Evolutionary conservation across 2,113 vertebrate genomes (phyloP).

Genomic region (Colinus virginianus): DNA sequence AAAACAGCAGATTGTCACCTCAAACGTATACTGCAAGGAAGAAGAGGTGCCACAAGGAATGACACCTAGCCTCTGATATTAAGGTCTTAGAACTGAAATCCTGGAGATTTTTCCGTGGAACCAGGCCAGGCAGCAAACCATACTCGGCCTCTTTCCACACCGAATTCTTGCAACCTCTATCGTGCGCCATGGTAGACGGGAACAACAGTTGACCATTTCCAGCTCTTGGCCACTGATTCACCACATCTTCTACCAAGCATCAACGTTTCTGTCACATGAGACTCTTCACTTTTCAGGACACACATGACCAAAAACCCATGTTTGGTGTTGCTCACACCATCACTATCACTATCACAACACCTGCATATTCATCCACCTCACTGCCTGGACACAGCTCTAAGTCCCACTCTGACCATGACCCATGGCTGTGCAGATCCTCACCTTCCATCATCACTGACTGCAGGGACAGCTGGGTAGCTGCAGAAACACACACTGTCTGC

Average conservation of each 20-base stretch:
- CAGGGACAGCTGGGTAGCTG: rapidly evolving
- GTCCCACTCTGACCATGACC: not conserved
- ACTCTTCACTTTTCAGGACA: not conserved
- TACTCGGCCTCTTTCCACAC: rapidly evolving
- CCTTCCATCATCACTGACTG: rapidly evolving
- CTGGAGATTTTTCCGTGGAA: too few species aligned
- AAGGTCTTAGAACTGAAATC: not conserved
- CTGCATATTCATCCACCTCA: not conserved
- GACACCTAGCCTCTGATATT: too few species aligned
- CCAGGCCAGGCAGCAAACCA: rapidly evolving
- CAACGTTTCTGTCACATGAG: too few species aligned
- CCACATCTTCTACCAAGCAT: too few species aligned
- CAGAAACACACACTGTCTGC: rapidly evolving
- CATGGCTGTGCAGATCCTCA: not conserved
- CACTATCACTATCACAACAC: rapidly evolving
- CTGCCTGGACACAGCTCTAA: not conserved
- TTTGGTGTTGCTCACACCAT: rapidly evolving
- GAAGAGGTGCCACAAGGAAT: too few species aligned
- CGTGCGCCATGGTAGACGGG: rapidly evolving
- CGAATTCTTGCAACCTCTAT: not conserved
- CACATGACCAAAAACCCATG: rapidly evolving
- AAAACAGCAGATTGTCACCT: too few species aligned
- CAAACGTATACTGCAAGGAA: too few species aligned
- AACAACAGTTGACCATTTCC: too few species aligned
- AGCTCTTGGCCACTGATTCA: too few species aligned